Percentiles rank a stretch among this genome's conserved stretches.
phyloP scores from a whole-genome alignment of 1,140 invertebrate genomes.

The Nasonia vitripennis region DNA sequence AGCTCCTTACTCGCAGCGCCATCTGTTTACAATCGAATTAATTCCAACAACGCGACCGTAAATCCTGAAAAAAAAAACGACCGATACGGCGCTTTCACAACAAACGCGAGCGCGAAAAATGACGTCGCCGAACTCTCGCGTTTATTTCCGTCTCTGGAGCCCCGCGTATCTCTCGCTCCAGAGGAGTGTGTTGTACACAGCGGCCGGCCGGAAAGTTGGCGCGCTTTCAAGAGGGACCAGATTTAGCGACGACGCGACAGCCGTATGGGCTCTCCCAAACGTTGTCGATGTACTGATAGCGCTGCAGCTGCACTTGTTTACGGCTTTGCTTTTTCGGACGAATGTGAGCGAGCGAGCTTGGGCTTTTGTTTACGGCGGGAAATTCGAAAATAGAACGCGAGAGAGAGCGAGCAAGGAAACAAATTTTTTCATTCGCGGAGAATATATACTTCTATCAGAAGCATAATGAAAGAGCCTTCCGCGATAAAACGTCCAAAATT shows the following conservation, averaged over 20 bases:
- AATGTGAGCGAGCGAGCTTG: no score
- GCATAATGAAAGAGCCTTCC: not conserved
- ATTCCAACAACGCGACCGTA: no score
- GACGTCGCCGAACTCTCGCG: not conserved
- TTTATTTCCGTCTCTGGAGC: conserved; percentile 34
- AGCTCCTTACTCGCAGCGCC: no score
- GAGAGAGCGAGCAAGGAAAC: not conserved
- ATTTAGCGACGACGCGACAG: not conserved
- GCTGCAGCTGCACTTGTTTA: not conserved
- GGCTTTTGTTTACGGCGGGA: not conserved
- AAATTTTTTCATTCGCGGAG: no score
- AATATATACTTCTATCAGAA: no score
- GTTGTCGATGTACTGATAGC: conserved; percentile 2
- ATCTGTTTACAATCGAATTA: no score
- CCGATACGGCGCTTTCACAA: no score
- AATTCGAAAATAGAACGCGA: not conserved
- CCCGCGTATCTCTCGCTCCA: not conserved
- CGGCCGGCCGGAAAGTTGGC: not conserved
- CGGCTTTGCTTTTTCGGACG: not conserved
- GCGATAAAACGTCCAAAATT: not conserved
- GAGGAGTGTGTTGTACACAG: not conserved
- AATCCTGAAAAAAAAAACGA: no score
- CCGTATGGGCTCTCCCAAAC: not conserved
- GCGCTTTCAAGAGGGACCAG: not conserved
- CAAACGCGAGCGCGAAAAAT: conserved; percentile 9